Base-by-base conservation (phyloP, 2,797 vertebrate species). In the Oophaga sylvatica region DNA sequence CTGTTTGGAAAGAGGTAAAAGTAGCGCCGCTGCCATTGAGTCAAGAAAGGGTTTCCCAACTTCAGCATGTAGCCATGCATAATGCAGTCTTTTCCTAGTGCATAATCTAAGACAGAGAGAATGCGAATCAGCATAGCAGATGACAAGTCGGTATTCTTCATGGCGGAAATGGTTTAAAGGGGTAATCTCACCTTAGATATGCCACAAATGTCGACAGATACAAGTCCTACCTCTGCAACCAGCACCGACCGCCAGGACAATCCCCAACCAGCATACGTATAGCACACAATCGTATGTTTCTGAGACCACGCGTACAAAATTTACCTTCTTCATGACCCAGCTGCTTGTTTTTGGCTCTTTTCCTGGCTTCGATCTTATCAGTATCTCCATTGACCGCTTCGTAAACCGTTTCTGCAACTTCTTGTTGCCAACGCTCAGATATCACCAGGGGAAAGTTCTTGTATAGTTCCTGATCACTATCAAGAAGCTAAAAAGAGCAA, bases 1-100 rank as follows among this genome's bases (percentile, higher is more conserved):
- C 98, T 95, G 92, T 99, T 99, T 73, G 98, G 98, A 93, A 99
- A 99, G 87, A 99, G 96, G 93, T 99, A 99, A 93, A 99, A 99
- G 93, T 99, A 99, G 1, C 98, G 94, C 0, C 98, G 96, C 91
- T 99, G 98, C 98, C 98, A 99, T 93, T 99, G 98, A 0, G 98
- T 98, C 90, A 99, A 92, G 91, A 99, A 99, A 0, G 98, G 98
- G 93, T 97, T 99, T 22, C 98, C 98, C 92, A 99, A 89, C 90
- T 99, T 99, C 92, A 97, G 91, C 97, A 99, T 97, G 95, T 97
- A 97, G 0, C 98, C 98, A 0, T 99, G 98, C 96, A 99, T 96
- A 20, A 99, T 98, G 22, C 98, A 99, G 93, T 99, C 98, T 91
- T 97, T 99, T 13, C 98, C 98, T 71, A 98, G 93, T 0, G 98